phyloP scores from a whole-genome alignment of 2,113 vertebrate species.

The Phycodurus eques region DNA sequence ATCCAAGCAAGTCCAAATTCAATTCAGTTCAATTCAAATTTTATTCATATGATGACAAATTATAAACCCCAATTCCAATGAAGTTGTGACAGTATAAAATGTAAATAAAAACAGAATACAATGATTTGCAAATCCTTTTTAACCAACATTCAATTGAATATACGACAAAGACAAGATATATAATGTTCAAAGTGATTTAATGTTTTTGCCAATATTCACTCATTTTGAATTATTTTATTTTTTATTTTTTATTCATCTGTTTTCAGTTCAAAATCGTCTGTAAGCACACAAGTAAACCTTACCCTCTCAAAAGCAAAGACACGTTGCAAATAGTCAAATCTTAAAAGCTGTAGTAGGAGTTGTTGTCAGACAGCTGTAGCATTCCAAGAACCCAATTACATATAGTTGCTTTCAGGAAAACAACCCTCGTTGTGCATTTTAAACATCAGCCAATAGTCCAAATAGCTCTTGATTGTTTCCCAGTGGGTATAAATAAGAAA shows the following conservation, averaged over 20 bases:
- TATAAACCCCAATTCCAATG: no score
- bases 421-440: constrained; percentile 10
- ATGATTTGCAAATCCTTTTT: no score
- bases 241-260: background rate
- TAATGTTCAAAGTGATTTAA: no score
- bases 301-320: background rate
- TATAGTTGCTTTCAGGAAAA: constrained; percentile 14
- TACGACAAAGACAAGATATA: no score
- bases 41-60: no score
- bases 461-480: constrained; percentile 44
- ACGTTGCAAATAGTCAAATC: background rate
- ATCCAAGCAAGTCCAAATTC: no score
- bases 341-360: background rate
- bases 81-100: no score
- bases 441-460: constrained; percentile 26
- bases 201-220: no score
- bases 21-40: no score
- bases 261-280: background rate
- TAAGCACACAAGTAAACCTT: background rate
- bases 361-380: background rate
- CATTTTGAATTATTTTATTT: background rate
- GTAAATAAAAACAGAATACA: no score
- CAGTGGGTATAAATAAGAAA: constrained; percentile 34
- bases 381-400: background rate
- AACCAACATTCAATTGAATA: no score